Base-by-base conservation (phyloP, 2,113 vertebrate genomes). In the Setophaga coronata region DNA sequence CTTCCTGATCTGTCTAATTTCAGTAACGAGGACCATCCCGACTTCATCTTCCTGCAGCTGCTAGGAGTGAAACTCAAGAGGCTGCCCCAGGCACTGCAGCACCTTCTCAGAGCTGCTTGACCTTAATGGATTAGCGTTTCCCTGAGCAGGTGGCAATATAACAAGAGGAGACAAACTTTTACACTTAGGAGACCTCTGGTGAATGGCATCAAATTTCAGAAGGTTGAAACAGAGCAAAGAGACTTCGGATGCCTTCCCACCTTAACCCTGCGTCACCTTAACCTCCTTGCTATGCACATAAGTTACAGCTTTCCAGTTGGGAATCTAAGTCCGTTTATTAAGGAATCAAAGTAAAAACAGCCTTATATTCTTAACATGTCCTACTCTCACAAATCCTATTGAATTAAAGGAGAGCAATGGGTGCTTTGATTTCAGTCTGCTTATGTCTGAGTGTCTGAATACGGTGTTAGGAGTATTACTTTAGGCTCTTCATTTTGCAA, bases 1-100 rank as follows among this genome's bases (percentile, higher is more conserved):
- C 98, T 99, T 99, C 99, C 98, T 99, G 98, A 99, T 99, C 98
- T 98, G 97, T 98, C 98, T 99, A 98, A 99, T 99, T 99, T 99
- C 98, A 98, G 98, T 99, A 99, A 99, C 98, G 96, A 99, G 98
- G 98, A 98, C 98, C 98, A 98, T 98, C 98, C 96, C 71, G 47
- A 97, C 98, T 98, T 98, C 98, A 98, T 98, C 98, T 98, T 98
- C 98, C 98, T 98, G 98, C 98, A 98, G 98, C 98, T 98, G 98
- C 98, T 98, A 98, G 96, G 98, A 98, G 98, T 98, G 98, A 98
- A 99, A 98, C 98, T 98, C 97, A 97, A 98, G 98, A 99, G 98
- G 95, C 97, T 88, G 97, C 98, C 97, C 78, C 93, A 97, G 99
- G 98, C 98, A 94, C 76, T 88, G 89, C 89, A 96, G 97, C 97